phyloP scores from a whole-genome alignment of 1,140 invertebrate species.

The Ruditapes philippinarum region DNA sequence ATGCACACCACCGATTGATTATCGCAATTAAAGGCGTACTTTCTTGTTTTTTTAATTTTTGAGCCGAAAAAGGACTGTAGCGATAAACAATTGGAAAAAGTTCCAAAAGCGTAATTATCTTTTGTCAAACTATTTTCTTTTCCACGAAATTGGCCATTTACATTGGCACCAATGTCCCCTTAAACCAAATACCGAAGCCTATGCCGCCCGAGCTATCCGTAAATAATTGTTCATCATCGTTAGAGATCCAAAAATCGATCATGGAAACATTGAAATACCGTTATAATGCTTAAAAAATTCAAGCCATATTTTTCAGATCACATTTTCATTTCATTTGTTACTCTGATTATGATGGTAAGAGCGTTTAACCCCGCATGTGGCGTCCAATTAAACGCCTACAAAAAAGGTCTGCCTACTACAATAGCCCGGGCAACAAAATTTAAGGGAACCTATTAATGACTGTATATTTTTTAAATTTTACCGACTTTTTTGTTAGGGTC shows the following conservation, averaged over 20 bases:
- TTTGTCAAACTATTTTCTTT: neutral
- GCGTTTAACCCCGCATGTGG: slow-evolving; percentile 42
- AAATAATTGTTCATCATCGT: slow-evolving; percentile 29
- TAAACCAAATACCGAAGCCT: slow-evolving; percentile 32
- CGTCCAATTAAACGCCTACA: slow-evolving; percentile 31
- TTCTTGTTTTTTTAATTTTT: no score
- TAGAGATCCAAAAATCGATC: slow-evolving; percentile 26
- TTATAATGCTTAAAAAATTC: slow-evolving; percentile 63
- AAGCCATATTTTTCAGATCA: slow-evolving; percentile 62
- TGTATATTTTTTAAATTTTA: slow-evolving; percentile 54
- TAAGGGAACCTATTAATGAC: slow-evolving; percentile 58
- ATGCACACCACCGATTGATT: no score
- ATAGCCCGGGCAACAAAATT: slow-evolving; percentile 61
- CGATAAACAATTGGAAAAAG: slow-evolving; percentile 44
- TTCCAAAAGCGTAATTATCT: slow-evolving; percentile 36
- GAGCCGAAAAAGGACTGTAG: no score
- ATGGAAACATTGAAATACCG: slow-evolving; percentile 28
- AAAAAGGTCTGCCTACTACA: slow-evolving; percentile 43
- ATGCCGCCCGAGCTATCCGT: slow-evolving; percentile 9
- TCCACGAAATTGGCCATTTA: neutral
- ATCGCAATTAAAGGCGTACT: no score
- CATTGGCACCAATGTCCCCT: neutral
- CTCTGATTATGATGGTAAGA: slow-evolving; percentile 53
- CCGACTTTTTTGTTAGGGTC: neutral
- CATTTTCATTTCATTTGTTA: slow-evolving; percentile 40